phyloP scores from a whole-genome alignment of 1,140 invertebrate genomes.

The Hydropsyche tenuis region DNA sequence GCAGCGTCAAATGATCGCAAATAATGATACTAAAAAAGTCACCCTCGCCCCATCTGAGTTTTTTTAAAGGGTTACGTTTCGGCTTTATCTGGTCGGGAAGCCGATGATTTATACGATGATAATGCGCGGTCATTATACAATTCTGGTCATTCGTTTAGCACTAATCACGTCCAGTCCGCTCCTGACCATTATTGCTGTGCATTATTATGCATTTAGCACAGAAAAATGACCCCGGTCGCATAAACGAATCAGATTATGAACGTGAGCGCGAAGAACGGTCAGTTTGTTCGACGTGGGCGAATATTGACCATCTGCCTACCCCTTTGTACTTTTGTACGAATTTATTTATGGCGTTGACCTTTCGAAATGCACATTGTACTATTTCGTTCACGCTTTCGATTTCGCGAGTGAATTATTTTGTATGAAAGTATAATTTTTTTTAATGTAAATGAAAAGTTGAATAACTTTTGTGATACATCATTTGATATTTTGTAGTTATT shows the following conservation, averaged over 20 bases:
- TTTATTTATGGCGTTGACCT: neutral
- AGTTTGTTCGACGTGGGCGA: conserved; percentile 18
- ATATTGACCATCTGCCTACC: conserved; percentile 8
- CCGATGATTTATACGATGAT: neutral
- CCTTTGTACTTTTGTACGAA: neutral
- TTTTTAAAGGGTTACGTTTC: neutral
- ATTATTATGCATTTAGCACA: conserved; percentile 29
- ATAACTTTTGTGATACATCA: too few species aligned
- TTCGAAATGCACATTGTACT: neutral
- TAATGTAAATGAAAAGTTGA: too few species aligned
- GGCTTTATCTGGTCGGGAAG: neutral
- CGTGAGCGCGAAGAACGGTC: conserved; percentile 2
- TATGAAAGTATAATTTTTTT: neutral
- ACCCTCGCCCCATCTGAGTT: neutral
- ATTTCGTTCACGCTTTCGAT: neutral
- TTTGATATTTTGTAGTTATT: too few species aligned
- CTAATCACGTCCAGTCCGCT: conserved; percentile 34
- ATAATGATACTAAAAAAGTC: neutral
- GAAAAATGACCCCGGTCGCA: conserved; percentile 1
- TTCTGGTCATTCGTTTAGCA: conserved; percentile 30
- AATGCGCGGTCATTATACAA: conserved; percentile 23
- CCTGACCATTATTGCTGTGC: neutral
- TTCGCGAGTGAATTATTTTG: neutral
- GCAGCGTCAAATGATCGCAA: conserved; percentile 35
- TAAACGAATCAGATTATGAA: conserved; percentile 1